Percentiles rank a stretch among this genome's conserved stretches.
Conservation (phyloP, 2,113 vertebrate species). For the Ceyx melanurus region DNA sequence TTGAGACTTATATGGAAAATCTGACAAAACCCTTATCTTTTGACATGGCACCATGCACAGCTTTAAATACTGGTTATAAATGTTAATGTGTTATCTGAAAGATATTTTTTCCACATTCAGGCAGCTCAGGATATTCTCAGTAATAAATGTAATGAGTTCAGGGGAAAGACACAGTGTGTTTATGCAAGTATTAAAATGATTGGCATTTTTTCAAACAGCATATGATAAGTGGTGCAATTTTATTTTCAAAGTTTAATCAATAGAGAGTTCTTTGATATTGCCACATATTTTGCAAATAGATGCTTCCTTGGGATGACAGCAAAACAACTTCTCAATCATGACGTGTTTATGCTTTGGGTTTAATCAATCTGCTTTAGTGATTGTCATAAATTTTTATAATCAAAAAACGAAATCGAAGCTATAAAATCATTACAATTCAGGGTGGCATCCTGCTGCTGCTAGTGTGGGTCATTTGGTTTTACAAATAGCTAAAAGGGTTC, state of each 20-base stretch:
- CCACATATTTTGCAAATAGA: conserved; percentile 14
- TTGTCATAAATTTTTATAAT: background rate
- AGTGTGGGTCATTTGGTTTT: background rate
- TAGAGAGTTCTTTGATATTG: conserved; percentile 53
- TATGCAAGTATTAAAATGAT: conserved; percentile 56
- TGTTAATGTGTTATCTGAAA: conserved; percentile 51
- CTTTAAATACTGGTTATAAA: conserved; percentile 59
- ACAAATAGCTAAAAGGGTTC: background rate
- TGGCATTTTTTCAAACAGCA: conserved; percentile 58
- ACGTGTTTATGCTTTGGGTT: background rate
- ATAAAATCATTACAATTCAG: background rate
- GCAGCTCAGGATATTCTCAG: conserved; percentile 9
- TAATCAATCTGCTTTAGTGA: conserved; percentile 1
- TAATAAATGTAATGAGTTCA: conserved; percentile 44
- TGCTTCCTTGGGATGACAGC: conserved; percentile 17
- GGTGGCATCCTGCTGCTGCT: background rate
- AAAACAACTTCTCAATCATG: background rate
- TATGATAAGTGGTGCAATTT: conserved; percentile 62
- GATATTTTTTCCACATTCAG: conserved; percentile 49
- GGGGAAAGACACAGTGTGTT: background rate
- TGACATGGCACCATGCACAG: conserved; percentile 18
- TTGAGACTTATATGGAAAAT: background rate
- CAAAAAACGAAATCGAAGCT: background rate
- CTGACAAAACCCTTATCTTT: conserved; percentile 39
- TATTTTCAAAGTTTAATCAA: conserved; percentile 67